These are phyloP conservation scores for Platysteira castanea DNA, from an alignment of 2,113 vertebrate genomes.

Conservation along the genomic window DNA sequence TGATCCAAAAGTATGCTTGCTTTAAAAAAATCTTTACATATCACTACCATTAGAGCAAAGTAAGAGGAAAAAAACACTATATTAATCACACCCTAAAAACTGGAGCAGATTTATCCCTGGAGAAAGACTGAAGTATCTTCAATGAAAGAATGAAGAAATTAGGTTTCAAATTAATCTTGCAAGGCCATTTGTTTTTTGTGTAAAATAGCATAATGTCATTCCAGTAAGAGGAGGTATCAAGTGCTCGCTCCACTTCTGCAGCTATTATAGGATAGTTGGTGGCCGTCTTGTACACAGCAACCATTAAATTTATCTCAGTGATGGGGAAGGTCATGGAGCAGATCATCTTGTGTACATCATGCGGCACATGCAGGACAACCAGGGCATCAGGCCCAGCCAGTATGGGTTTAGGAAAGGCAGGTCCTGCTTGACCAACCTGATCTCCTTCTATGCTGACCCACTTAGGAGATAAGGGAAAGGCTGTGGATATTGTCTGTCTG, in stretches of 20 bases:
- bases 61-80: background rate
- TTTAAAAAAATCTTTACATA: background rate
- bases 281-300: rapidly evolving
- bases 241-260: background rate
- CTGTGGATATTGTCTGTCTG: background rate
- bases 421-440: background rate
- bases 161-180: background rate
- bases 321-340: background rate
- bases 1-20: background rate
- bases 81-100: background rate
- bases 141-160: background rate
- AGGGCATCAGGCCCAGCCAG: background rate
- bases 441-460: background rate
- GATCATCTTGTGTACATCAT: background rate
- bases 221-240: background rate
- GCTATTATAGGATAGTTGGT: background rate
- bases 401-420: background rate
- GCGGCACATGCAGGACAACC: background rate
- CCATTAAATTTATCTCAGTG: background rate
- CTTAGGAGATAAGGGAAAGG: background rate
- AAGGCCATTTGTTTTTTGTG: background rate
- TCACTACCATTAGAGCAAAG: background rate
- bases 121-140: background rate
- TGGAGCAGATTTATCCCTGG: background rate
- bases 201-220: background rate